phyloP scores from a whole-genome alignment of 2,113 vertebrate species.

The Neolamprologus tretocephalus region DNA sequence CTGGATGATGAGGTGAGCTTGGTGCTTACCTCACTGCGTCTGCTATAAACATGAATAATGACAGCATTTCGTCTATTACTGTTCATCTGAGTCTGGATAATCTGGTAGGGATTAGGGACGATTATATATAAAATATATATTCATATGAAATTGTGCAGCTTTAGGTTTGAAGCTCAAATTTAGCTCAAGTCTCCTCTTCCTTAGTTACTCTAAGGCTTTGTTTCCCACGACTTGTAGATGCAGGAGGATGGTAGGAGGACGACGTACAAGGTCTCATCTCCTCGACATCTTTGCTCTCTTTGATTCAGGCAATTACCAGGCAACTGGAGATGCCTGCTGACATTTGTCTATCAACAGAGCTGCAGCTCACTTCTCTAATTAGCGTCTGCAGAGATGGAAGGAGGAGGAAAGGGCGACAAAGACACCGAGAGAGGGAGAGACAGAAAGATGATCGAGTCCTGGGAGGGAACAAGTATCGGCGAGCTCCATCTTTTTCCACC shows the following conservation, averaged over 20 bases:
- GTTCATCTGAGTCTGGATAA: not conserved
- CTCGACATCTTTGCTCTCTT: conserved; percentile 17
- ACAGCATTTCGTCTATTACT: not conserved
- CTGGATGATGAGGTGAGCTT: not conserved
- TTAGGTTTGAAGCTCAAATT: not conserved
- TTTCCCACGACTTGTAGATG: conserved; percentile 28
- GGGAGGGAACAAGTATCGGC: not conserved
- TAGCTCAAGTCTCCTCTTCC: not conserved
- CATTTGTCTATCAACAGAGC: conserved; percentile 73
- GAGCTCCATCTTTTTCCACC: not conserved
- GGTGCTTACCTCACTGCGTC: not conserved
- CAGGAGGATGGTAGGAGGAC: not conserved
- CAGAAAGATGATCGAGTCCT: conserved; percentile 44
- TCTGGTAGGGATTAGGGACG: not conserved
- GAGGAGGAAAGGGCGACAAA: not conserved
- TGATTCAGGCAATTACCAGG: conserved; percentile 69
- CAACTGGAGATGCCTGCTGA: conserved; percentile 62
- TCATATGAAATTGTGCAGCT: not conserved
- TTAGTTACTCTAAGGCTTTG: not conserved
- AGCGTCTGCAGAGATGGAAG: conserved; percentile 43
- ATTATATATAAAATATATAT: not conserved
- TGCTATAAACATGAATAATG: not conserved
- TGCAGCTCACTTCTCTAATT: conserved; percentile 66
- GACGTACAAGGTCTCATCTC: not conserved
- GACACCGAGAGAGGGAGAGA: not conserved